Evolutionary conservation across 2,888 invertebrate species (phyloP), one percentile per base, ranked within the genome.

Genomic region (Epicampocera succincta): DNA sequence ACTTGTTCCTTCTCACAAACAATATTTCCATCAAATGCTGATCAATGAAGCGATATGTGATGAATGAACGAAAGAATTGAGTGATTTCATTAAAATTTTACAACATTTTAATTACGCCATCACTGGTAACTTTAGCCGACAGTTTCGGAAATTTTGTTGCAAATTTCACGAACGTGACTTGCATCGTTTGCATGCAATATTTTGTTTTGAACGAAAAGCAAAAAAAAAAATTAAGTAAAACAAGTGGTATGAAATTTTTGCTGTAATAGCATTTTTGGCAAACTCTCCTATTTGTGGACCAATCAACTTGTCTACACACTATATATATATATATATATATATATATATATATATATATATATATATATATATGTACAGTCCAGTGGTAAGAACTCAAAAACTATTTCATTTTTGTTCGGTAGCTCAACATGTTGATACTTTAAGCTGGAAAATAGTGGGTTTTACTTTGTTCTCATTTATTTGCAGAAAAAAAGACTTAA

Each of bases 91-190:
- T 44, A 19, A 33, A 33, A 19, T 69, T 69, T 17, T 56, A 19
- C n/a, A 56, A 69, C 38, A 58, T 58, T 48, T 69, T 48, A 56
- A 69, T 58, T 46, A 58, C 46, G 38, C 15, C 38, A 33, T 58
- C n/a, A n/a, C n/a, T n/a, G n/a, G n/a, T 69, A 46, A 15, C 11
- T 54, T 13, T 29, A 15, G 42, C 3, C 44, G 42, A 19, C 52
- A 44, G 52, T 19, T 52, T 9, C 5, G 48, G 2, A 63, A 15
- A 56, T 38, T 17, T 58, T 33, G 12, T 58, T 48, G 48, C 33
- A n/a, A 56, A n/a, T 54, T 68, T 56, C 25, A 56, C 56, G 17
- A 44, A 19, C 15, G n/a, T 15, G 42, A 48, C 21, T 63, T 29
- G 9, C 33, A 17, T 61, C 25, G 58, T 66, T 0, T 25, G n/a